Conservation (phyloP, 1,140 invertebrate genomes). For the Drosophila nasuta region DNA sequence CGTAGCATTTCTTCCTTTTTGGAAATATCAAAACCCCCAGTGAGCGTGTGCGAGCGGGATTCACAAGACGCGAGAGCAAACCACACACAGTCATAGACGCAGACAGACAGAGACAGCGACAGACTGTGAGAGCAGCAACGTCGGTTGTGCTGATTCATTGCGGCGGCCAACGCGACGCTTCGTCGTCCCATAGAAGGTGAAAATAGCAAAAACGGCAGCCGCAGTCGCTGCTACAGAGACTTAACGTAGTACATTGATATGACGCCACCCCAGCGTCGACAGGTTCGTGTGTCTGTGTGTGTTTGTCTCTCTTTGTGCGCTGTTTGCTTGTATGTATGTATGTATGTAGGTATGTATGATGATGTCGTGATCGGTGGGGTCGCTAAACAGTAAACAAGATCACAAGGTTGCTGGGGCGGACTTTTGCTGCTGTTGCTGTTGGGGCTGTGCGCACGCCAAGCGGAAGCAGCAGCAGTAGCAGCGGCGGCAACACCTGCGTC, state of each 20-base stretch:
- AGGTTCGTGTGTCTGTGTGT: slow-evolving; percentile 49
- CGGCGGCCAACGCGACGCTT: slow-evolving; percentile 67
- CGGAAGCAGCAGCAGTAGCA: slow-evolving; percentile 65
- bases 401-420: slow-evolving; percentile 64
- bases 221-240: slow-evolving; percentile 42
- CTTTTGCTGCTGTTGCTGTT: slow-evolving; percentile 16
- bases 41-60: slow-evolving; percentile 59
- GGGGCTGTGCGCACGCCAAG: slow-evolving; percentile 77
- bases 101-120: slow-evolving; percentile 12
- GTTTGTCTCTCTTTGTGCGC: slow-evolving; percentile 11
- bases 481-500: slow-evolving; percentile 56
- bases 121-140: slow-evolving; percentile 18
- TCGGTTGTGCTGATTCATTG: slow-evolving; percentile 65
- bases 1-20: slow-evolving; percentile 75
- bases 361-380: slow-evolving; percentile 66
- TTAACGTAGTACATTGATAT: slow-evolving; percentile 55
- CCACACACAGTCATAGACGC: slow-evolving; percentile 26
- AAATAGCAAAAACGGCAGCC: slow-evolving; percentile 65
- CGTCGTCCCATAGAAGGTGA: slow-evolving; percentile 77
- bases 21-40: slow-evolving; percentile 72
- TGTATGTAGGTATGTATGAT: slow-evolving; percentile 31
- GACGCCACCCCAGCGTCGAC: slow-evolving; percentile 77
- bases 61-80: slow-evolving; percentile 48
- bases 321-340: background rate
- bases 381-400: slow-evolving; percentile 83